Percentiles rank a stretch among this genome's conserved stretches.
These are phyloP conservation scores for Escarpia spicata DNA, from an alignment of 2,888 invertebrate genomes.

Conservation along the genomic window DNA sequence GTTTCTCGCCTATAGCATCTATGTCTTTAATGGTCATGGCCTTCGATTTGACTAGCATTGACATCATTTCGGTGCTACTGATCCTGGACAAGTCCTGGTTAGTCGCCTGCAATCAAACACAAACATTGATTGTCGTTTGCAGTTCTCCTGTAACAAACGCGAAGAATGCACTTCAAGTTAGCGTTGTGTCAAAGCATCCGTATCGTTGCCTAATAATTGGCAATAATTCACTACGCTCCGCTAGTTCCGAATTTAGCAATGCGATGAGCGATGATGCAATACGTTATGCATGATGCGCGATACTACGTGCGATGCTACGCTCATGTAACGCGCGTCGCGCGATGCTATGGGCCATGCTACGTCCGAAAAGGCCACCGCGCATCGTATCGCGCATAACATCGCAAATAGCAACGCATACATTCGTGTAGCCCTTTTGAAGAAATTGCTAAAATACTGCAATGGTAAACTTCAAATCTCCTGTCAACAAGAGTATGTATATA, in stretches of 20 bases:
- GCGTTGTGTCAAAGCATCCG: not conserved
- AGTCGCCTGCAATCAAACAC: not conserved
- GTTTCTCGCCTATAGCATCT: not conserved
- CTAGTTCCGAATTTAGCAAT: too few relatives aligned
- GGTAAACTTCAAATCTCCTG: not conserved
- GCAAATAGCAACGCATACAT: too few relatives aligned
- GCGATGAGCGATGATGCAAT: too few relatives aligned
- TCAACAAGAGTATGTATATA: not conserved
- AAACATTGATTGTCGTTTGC: not conserved
- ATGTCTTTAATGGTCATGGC: not conserved
- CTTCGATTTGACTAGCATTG: not conserved
- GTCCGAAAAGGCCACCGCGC: too few relatives aligned
- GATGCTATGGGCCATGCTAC: too few relatives aligned
- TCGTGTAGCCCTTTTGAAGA: too few relatives aligned
- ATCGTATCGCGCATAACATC: too few relatives aligned
- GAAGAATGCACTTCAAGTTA: not conserved
- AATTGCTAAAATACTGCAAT: too few relatives aligned
- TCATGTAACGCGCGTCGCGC: too few relatives aligned
- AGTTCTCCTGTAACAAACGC: not conserved
- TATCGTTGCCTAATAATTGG: not conserved
- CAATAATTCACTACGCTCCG: too few relatives aligned
- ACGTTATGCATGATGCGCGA: too few relatives aligned
- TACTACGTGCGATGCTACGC: too few relatives aligned
- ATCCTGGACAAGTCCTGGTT: not conserved
- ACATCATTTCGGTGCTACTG: not conserved